Percentiles rank a stretch among this genome's conserved stretches.
Evolutionary conservation across 2,113 vertebrate species (phyloP).

Genomic region (Hystrix brachyura): DNA sequence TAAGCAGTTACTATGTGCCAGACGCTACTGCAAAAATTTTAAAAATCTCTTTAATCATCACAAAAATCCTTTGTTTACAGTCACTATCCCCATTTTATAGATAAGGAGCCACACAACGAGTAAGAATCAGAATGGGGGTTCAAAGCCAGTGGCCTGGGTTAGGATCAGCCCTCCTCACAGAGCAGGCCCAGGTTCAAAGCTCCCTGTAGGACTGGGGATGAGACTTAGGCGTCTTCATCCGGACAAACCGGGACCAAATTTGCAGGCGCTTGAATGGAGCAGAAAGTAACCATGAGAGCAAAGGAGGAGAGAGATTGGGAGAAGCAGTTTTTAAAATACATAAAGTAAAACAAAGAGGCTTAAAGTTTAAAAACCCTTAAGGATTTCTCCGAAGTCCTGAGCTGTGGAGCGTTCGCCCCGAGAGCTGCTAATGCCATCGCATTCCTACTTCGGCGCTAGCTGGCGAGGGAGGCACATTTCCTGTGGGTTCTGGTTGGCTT

Average conservation of each 20-base stretch:
- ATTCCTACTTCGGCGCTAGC: background rate
- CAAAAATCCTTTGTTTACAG: background rate
- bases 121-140: background rate
- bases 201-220: background rate
- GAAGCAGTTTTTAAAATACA: background rate
- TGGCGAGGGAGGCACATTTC: background rate
- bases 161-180: background rate
- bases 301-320: background rate
- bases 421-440: background rate
- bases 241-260: background rate
- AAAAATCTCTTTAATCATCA: background rate
- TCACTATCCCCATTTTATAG: background rate
- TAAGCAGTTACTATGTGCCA: background rate
- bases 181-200: background rate
- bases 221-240: background rate
- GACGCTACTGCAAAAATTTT: background rate
- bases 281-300: background rate
- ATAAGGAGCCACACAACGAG: background rate
- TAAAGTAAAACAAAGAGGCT: background rate
- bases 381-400: background rate
- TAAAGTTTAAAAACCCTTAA: background rate
- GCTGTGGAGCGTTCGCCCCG: background rate
- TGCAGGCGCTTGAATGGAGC: constrained; percentile 16
- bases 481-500: constrained; percentile 48
- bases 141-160: background rate